Evolutionary conservation across 2,888 invertebrate genomes (phyloP).

Genomic region (Clitarchus hookeri): DNA sequence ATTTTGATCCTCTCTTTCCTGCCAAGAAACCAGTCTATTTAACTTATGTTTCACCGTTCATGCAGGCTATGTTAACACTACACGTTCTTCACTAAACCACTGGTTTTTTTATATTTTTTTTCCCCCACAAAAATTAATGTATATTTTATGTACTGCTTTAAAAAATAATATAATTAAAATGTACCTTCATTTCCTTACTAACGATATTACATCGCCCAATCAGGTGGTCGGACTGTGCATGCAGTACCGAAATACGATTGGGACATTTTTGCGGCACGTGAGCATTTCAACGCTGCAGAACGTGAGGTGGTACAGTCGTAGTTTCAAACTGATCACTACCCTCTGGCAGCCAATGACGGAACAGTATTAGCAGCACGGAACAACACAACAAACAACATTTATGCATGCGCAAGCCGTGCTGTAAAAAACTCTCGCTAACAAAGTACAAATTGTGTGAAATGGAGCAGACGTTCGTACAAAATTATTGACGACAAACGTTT

Average conservation of each 20-base stretch:
- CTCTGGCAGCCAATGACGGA: background rate
- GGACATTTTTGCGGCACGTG: background rate
- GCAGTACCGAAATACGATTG: background rate
- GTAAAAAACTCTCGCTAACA: background rate
- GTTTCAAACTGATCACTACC: background rate
- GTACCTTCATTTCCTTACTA: too few species aligned
- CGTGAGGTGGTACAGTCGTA: background rate
- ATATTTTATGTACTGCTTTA: too few species aligned
- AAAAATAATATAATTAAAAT: too few species aligned
- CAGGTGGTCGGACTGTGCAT: background rate
- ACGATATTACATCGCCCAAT: background rate
- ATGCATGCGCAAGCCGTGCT: slow-evolving; percentile 11
- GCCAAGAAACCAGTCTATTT: too few species aligned
- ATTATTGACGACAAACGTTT: background rate
- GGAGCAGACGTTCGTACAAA: background rate
- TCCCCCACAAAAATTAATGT: too few species aligned
- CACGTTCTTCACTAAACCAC: too few species aligned
- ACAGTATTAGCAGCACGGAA: slow-evolving; percentile 8
- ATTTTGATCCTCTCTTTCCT: too few species aligned
- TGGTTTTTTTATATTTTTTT: too few species aligned
- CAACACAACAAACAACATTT: background rate
- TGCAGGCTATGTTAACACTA: too few species aligned
- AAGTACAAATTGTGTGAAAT: background rate
- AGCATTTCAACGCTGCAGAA: background rate
- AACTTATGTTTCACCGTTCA: too few species aligned